Base-by-base conservation (phyloP, 2,797 vertebrate genomes). In the Phalanger gymnotis region DNA sequence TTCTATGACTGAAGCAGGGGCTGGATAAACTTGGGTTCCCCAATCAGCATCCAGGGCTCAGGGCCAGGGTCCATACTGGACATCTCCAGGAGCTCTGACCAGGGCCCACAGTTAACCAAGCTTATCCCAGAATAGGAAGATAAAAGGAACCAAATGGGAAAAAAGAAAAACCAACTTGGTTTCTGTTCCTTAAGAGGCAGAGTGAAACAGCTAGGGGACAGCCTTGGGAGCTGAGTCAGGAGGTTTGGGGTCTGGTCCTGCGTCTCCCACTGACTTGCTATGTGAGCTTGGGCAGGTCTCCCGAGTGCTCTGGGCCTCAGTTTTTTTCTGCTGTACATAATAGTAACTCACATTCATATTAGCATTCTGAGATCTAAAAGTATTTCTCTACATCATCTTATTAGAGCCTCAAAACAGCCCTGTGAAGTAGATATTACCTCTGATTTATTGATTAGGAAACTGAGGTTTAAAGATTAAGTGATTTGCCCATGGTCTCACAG, bases 131-230 rank as follows among this genome's bases (percentile, higher is more conserved):
- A 96, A 54, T 96, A 66, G 61, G 89, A 96, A 94, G 0, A 28
- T 91, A 95, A 95, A 57, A 96, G 73, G 57, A 96, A 90, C 92
- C 90, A 95, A 92, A 53, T 57, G 5, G 13, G 51, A 90, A 58
- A 92, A 81, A 54, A 13, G 14, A 54, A 54, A n/a, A n/a, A n/a
- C n/a, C n/a, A n/a, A 87, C 54, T 96, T 91, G 56, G 40, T 51
- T 28, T 95, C 73, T 87, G 7, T 87, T 95, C 34, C 52, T 90
- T 16, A 95, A 94, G 92, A 91, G 25, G 9, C 4, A n/a, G 55
- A 89, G 47, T 73, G 30, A 34, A 94, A 66, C 52, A 93, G 95
- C 40, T 14, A 4, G 40, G 14, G 14, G 3, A 87, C 3, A 51
- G 25, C 28, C 40, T 11, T 51, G 9, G 73, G 40, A 87, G 6